phyloP scores from a whole-genome alignment of 1,140 invertebrate species.

The Heliothis subflexa region DNA sequence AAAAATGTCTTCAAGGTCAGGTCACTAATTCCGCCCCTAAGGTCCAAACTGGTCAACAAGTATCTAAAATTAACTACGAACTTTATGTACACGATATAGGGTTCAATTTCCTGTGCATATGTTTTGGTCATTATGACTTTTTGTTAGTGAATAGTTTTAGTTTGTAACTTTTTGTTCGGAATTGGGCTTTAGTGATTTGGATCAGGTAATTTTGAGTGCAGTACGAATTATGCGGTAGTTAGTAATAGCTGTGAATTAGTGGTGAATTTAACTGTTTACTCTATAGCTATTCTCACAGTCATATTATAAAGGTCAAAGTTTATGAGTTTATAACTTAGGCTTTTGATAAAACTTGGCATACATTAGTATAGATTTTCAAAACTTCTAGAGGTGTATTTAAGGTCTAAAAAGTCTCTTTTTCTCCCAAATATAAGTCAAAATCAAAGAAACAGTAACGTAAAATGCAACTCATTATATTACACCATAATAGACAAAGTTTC shows the following conservation, averaged over 20 bases:
- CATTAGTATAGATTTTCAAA: too few relatives aligned
- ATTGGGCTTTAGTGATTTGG: conserved; percentile 22
- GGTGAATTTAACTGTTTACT: neutral
- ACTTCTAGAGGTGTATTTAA: too few relatives aligned
- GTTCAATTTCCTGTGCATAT: conserved; percentile 26
- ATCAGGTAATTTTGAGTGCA: conserved; percentile 27
- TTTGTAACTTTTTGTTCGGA: conserved; percentile 34
- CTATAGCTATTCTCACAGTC: neutral
- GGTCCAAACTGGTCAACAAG: conserved; percentile 1
- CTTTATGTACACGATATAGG: neutral
- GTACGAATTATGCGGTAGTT: conserved; percentile 13
- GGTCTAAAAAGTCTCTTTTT: too few relatives aligned
- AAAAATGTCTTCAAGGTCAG: conserved; percentile 15
- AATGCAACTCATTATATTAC: neutral
- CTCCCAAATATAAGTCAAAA: too few relatives aligned
- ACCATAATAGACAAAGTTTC: conserved; percentile 1
- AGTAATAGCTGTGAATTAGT: conserved; percentile 12
- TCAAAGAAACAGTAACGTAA: too few relatives aligned
- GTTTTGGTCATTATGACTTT: neutral
- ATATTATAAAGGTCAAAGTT: too few relatives aligned
- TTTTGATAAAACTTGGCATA: too few relatives aligned
- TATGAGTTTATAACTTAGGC: too few relatives aligned
- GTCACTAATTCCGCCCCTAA: neutral
- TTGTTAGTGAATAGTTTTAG: conserved; percentile 13
- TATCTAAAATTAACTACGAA: conserved; percentile 2